Conservation (phyloP, 2,888 invertebrate genomes). For the Eupithecia exiguata region DNA sequence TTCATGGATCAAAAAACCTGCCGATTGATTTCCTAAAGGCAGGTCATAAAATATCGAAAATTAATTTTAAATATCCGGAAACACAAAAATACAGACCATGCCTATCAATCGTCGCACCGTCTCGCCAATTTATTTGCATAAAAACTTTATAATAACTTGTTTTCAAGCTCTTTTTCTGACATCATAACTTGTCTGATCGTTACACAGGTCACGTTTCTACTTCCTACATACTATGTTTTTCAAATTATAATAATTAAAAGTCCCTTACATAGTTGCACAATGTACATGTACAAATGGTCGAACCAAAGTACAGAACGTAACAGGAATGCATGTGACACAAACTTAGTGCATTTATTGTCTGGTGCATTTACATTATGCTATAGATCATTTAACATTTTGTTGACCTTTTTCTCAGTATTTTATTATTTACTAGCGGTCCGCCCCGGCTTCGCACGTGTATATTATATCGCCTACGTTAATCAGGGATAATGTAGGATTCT, state of each 20-base stretch:
- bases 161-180: background rate
- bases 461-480: too few species aligned
- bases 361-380: background rate
- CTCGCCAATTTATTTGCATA: background rate
- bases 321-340: background rate
- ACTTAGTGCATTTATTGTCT: background rate
- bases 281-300: background rate
- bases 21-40: background rate
- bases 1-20: background rate
- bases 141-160: background rate
- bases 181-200: background rate
- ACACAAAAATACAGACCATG: slow-evolving; percentile 1
- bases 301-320: background rate
- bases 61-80: background rate
- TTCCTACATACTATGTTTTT: background rate
- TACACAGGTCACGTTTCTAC: background rate
- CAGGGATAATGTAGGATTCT: too few species aligned
- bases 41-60: background rate
- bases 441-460: too few species aligned
- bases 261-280: background rate
- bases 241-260: background rate
- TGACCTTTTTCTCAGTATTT: too few species aligned
- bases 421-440: too few species aligned
- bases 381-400: background rate
- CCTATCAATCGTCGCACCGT: background rate